These are phyloP conservation scores for Chloroceryle amazona DNA, from an alignment of 2,797 vertebrate genomes.

Conservation along the genomic window DNA sequence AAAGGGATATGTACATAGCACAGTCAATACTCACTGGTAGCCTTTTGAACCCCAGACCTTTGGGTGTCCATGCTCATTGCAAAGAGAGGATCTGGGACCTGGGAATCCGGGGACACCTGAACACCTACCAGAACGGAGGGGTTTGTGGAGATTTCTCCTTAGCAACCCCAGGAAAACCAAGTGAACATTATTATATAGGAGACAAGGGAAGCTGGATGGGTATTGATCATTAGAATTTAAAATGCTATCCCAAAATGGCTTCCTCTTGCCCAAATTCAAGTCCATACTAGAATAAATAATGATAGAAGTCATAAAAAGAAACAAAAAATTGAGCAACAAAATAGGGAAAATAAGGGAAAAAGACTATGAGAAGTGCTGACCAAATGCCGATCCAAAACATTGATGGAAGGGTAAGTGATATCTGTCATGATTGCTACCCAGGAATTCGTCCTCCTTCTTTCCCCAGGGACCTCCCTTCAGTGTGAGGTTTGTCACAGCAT, in stretches of 20 bases:
- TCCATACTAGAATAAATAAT: not conserved
- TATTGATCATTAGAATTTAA: not conserved
- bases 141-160: not conserved
- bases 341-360: not conserved
- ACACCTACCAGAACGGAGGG: not conserved
- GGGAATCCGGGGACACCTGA: not conserved
- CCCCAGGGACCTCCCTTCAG: conserved; percentile 12
- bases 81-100: not conserved
- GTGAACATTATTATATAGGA: not conserved
- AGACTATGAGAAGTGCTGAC: conserved; percentile 14
- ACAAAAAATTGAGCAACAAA: not conserved
- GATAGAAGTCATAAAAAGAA: not conserved
- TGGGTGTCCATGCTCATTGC: not conserved
- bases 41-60: not conserved
- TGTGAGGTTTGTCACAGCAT: conserved; percentile 50
- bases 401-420: not conserved
- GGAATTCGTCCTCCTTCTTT: not conserved
- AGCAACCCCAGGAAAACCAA: not conserved
- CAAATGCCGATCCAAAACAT: not conserved
- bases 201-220: not conserved
- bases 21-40: not conserved
- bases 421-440: not conserved
- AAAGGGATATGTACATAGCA: not conserved
- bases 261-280: not conserved
- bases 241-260: not conserved